Base-by-base conservation (phyloP, 2,797 vertebrate genomes). In the Helostoma temminkii region DNA sequence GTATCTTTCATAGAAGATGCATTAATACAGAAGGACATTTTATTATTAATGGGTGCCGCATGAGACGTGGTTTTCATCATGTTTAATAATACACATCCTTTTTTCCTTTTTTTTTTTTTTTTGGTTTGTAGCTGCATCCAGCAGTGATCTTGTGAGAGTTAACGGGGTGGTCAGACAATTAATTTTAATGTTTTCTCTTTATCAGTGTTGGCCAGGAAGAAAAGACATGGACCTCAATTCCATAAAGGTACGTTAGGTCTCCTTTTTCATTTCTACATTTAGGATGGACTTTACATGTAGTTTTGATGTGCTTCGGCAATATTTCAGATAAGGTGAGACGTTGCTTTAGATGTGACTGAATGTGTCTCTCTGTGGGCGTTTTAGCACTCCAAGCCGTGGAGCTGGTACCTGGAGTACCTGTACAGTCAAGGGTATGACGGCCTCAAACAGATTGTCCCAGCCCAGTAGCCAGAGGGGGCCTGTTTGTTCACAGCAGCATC, bases 371-470 rank as follows among this genome's bases (percentile, higher is more conserved):
- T 0, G 2, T 16, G 15, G 74, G 37, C 78, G 48, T 91, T 82
- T 64, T 67, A 94, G 94, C 48, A 70, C 12, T 93, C 94, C 53
- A 95, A 89, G 84, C 92, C 69, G 19, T 98, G 97, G 98, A 92
- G 89, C 74, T 95, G 94, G 93, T 99, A 98, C 75, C 82, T 96
- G 93, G 90, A 98, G 68, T 98, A 95, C 89, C 94, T 99, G 66
- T 96, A 95, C 74, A 66, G 83, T 2, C 94, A 96, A 74, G 96
- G 94, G 14, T 93, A 95, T 54, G 80, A 93, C 21, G 96, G 97
- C 69, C 91, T 99, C 42, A 92, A 94, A 87, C 62, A 90, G 71
- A 97, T 99, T 55, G 80, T 96, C 74, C 91, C 64, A 9, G 18
- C 15, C 14, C 30, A 25, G 24, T 66, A 66, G 53, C 25, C 22